Percentiles rank a stretch among this genome's conserved stretches.
Conservation (phyloP, 2,797 vertebrate species). For the Sebastes jordani region DNA sequence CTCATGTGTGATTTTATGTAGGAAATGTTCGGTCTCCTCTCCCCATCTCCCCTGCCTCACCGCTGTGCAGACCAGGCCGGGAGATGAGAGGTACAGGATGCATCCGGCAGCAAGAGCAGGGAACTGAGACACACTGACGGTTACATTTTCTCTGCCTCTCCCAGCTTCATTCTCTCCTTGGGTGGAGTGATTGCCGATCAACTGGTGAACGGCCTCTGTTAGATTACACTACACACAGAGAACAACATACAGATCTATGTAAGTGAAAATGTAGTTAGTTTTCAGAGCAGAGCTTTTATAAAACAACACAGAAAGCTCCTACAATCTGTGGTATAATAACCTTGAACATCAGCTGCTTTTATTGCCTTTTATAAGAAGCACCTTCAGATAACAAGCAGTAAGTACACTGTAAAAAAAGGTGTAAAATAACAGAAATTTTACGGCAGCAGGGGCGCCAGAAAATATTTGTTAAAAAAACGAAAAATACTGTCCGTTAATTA, state of each 20-base stretch:
- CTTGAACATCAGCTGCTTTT: neutral
- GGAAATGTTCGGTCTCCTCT: constrained; percentile 62
- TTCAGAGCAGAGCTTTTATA: neutral
- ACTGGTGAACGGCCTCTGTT: constrained; percentile 64
- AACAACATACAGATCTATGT: neutral
- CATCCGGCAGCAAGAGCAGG: constrained; percentile 61
- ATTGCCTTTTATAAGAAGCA: neutral
- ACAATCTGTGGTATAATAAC: neutral
- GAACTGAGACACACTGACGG: constrained; percentile 68
- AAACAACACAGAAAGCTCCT: neutral
- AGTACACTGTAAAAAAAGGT: neutral
- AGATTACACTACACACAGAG: constrained; percentile 67
- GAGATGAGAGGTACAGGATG: constrained; percentile 73
- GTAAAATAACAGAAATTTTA: no score
- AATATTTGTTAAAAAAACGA: no score
- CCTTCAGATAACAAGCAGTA: neutral
- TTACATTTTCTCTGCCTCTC: neutral
- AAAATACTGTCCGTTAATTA: no score
- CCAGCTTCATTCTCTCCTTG: constrained; percentile 3
- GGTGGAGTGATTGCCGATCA: constrained; percentile 54
- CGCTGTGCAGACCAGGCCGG: constrained; percentile 59
- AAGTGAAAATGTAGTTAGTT: neutral
- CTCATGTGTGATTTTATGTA: constrained; percentile 49
- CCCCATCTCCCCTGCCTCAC: constrained; percentile 67
- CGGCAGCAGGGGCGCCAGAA: no score